These are phyloP conservation scores for Drosophila elegans DNA, from an alignment of 1,140 invertebrate species.

Conservation along the genomic window DNA sequence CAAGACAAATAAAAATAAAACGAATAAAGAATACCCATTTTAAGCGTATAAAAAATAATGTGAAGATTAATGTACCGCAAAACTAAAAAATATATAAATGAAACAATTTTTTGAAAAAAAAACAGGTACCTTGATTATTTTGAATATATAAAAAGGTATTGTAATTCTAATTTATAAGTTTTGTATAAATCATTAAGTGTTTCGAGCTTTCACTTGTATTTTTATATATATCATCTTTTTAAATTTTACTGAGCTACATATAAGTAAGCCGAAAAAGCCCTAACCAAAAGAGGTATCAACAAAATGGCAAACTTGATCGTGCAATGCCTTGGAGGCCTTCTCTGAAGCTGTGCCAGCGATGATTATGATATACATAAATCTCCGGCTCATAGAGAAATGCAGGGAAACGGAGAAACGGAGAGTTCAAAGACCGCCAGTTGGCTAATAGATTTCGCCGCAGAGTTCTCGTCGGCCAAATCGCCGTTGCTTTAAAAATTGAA, in stretches of 20 bases:
- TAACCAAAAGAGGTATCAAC: not conserved
- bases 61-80: not conserved
- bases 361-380: constrained; percentile 79
- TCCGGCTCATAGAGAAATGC: constrained; percentile 29
- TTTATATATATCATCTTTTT: too few species aligned
- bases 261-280: not conserved
- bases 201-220: too few species aligned
- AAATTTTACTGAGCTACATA: too few species aligned
- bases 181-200: too few species aligned
- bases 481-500: constrained; percentile 44
- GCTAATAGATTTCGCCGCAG: constrained; percentile 51
- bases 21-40: constrained; percentile 18
- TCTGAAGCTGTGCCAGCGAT: constrained; percentile 21
- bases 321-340: constrained; percentile 24
- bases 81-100: not conserved
- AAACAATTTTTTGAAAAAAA: not conserved
- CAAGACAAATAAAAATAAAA: not conserved
- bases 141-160: too few species aligned
- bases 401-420: constrained; percentile 41
- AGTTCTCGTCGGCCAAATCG: constrained; percentile 33
- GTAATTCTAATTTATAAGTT: too few species aligned
- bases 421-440: constrained; percentile 59
- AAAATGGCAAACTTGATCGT: constrained; percentile 33
- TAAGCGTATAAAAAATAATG: not conserved
- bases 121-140: too few species aligned